Conservation (phyloP, 1,140 invertebrate species). For the Cydia amplana region DNA sequence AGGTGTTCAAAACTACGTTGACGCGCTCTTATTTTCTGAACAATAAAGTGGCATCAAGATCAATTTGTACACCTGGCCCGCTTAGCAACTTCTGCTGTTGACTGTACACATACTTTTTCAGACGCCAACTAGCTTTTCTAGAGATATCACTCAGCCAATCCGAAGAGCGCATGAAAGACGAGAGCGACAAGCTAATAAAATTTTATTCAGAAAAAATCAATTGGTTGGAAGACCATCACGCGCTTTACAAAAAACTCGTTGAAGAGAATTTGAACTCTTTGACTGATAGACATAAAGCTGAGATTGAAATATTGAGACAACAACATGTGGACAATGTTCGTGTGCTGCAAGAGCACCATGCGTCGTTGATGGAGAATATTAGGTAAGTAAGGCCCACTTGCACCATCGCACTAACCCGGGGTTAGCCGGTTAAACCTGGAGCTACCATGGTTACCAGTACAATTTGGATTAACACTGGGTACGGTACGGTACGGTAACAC, state of each 20-base stretch:
- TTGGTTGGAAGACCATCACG: constrained; percentile 72
- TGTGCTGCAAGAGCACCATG: constrained; percentile 73
- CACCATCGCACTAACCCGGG: too few relatives aligned
- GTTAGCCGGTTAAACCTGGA: too few relatives aligned
- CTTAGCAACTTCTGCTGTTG: too few relatives aligned
- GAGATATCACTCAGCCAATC: constrained; percentile 68
- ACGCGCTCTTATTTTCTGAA: too few relatives aligned
- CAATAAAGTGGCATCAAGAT: too few relatives aligned
- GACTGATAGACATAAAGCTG: constrained; percentile 60
- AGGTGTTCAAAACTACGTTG: too few relatives aligned
- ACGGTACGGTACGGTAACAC: too few relatives aligned
- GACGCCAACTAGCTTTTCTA: constrained; percentile 70
- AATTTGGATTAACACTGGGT: too few relatives aligned
- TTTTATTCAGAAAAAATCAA: constrained; percentile 72
- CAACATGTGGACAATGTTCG: constrained; percentile 72
- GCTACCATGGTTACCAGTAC: too few relatives aligned
- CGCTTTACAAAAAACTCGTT: constrained; percentile 59
- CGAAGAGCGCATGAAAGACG: constrained; percentile 75
- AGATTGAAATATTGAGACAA: constrained; percentile 65
- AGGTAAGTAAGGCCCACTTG: too few relatives aligned
- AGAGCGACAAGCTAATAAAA: constrained; percentile 69
- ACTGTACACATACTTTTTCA: constrained; percentile 39
- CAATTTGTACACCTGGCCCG: too few relatives aligned
- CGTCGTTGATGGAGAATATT: constrained; percentile 72
- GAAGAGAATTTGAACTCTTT: constrained; percentile 63